Evolutionary conservation across 2,113 vertebrate species (phyloP).

Genomic region (Nycticryphes semicollaris): DNA sequence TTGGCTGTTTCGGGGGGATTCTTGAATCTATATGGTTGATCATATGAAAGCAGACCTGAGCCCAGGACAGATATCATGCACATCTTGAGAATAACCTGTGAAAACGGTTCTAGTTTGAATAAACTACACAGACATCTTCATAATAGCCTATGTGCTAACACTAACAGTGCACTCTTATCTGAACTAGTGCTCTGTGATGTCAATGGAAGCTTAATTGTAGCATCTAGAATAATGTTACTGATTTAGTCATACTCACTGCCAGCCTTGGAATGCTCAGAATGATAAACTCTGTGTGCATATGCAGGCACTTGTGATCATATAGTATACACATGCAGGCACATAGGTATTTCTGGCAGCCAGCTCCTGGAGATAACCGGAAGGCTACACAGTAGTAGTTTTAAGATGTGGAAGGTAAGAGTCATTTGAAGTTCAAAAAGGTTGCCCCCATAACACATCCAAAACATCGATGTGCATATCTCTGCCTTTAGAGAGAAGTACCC

Average conservation of each 20-base stretch:
- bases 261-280: neutral
- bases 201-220: neutral
- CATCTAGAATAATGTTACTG: neutral
- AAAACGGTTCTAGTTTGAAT: neutral
- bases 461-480: fast-evolving
- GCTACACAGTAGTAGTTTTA: neutral
- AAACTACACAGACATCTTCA: neutral
- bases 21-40: neutral
- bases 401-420: neutral
- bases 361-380: fast-evolving
- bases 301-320: neutral
- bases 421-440: conserved; percentile 3
- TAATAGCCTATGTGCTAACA: neutral
- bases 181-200: neutral
- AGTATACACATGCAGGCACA: neutral
- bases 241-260: neutral
- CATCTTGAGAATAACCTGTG: neutral
- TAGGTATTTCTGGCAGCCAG: neutral
- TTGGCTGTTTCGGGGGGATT: neutral
- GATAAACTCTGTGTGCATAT: neutral
- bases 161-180: neutral
- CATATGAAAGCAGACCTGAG: neutral
- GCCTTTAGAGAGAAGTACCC: neutral
- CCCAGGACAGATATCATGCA: neutral
- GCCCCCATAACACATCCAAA: neutral